Evolutionary conservation across 2,113 vertebrate genomes (phyloP).

Genomic region (Stigmatopora argus): DNA sequence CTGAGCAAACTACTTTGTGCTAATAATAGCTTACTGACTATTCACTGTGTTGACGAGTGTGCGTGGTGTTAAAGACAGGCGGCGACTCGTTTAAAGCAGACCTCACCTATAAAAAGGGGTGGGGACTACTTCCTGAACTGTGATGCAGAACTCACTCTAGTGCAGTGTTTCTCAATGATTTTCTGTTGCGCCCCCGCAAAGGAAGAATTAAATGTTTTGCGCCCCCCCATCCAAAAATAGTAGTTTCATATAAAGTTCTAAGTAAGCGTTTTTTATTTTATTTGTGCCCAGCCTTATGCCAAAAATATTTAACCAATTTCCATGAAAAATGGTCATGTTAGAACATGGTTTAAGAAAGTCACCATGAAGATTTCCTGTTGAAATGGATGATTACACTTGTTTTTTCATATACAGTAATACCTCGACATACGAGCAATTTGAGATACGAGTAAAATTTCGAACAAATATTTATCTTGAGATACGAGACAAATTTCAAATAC

Average conservation of each 20-base stretch:
- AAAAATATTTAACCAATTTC: neutral
- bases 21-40: slow-evolving; percentile 45
- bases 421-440: no score
- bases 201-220: no score
- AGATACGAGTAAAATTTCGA: no score
- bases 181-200: no score
- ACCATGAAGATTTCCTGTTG: neutral
- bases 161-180: neutral
- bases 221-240: no score
- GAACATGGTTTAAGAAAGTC: neutral
- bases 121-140: slow-evolving; percentile 43
- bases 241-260: no score
- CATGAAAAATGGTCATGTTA: neutral
- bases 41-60: slow-evolving; percentile 24
- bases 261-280: neutral
- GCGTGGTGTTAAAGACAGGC: slow-evolving; percentile 48
- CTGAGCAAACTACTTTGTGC: slow-evolving; percentile 51
- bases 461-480: no score
- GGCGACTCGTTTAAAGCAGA: slow-evolving; percentile 36
- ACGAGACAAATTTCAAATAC: no score
- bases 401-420: neutral
- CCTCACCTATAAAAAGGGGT: slow-evolving; percentile 38
- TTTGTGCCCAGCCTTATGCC: neutral
- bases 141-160: neutral
- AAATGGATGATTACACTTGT: neutral